phyloP scores from a whole-genome alignment of 1,140 invertebrate species.

The Aethina tumida region DNA sequence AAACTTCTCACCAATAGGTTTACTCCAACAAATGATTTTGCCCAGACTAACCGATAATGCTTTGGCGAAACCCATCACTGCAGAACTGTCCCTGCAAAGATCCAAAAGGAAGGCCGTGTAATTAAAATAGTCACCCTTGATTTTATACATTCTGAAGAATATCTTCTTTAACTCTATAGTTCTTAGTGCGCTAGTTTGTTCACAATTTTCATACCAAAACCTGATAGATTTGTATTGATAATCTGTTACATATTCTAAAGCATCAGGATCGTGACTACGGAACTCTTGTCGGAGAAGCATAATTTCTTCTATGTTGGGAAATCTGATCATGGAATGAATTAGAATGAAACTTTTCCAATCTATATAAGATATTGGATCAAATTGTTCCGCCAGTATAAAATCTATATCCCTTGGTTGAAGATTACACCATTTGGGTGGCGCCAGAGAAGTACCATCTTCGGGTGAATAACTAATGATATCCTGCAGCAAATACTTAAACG shows the following conservation, averaged over 20 bases:
- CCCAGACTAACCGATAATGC: conserved; percentile 45
- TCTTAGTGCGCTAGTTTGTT: conserved; percentile 19
- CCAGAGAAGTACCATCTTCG: conserved; percentile 36
- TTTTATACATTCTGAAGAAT: conserved; percentile 43
- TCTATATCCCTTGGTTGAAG: conserved; percentile 39
- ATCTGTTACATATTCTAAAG: conserved; percentile 32
- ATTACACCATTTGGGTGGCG: conserved; percentile 40
- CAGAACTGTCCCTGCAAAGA: conserved; percentile 46
- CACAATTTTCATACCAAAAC: conserved; percentile 46
- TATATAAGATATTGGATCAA: conserved; percentile 40
- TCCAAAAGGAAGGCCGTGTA: conserved; percentile 47
- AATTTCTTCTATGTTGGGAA: conserved; percentile 42
- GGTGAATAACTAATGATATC: conserved; percentile 42
- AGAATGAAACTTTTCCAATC: conserved; percentile 54
- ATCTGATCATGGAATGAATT: conserved; percentile 42
- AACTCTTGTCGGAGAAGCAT: conserved; percentile 38
- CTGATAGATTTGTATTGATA: conserved; percentile 25
- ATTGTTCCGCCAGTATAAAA: conserved; percentile 38
- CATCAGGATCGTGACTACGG: conserved; percentile 35
- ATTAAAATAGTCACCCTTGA: conserved; percentile 39
- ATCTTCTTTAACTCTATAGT: conserved; percentile 36
- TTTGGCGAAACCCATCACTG: conserved; percentile 42
- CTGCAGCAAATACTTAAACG: conserved; percentile 45
- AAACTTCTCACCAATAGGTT: conserved; percentile 33
- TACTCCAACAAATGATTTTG: conserved; percentile 38